Evolutionary conservation across 1,140 invertebrate genomes (phyloP), one percentile per base, ranked within the genome.

Genomic region (Pogonognathellus flavescens): DNA sequence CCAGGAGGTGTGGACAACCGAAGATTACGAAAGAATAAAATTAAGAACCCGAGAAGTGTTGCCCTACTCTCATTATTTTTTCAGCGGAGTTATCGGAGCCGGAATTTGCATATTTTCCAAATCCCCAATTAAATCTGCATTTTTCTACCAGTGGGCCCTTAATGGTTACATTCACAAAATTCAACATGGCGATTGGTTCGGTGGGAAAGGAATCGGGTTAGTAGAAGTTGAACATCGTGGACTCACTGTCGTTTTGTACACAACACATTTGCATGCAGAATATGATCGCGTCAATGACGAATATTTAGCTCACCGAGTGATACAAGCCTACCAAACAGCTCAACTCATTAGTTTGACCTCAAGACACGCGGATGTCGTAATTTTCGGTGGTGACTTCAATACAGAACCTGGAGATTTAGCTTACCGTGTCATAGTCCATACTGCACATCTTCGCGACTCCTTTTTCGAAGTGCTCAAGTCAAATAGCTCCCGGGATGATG

Each of bases 141-240:
- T 98, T 89, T 97, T 97, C 89, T 96, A 98, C 91, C 94, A 95
- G 85, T 99, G 96, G 94, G 93, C 96, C 50, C 91, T 99, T n/a
- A 99, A 99, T 93, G 98, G 98, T 4, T 99, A 98, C 90, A 94
- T 97, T 82, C 98, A 99, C 90, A 98, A 98, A 81, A 87, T 99
- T 87, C 95, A 97, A 72, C 97, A 99, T 91, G 98, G 96, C 1
- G 98, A 99, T 90, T 99, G 98, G 98, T 99, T 98, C 92, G 98
- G 97, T 81, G 98, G 97, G 9, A 99, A 99, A 93, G 97, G 97
- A 55, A 94, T 99, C 81, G 97, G 97, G 13, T 90, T 99, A n/a
- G 97, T 95, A 89, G 93, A 93, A 89, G 92, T 98, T 11, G 91
- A 94, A 86, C 90, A 93, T 84, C 91, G 93, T 20, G 93, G 95